Evolutionary conservation across 2,113 vertebrate genomes (phyloP), one percentile per base, ranked within the genome.

Genomic region (Vimba vimba): DNA sequence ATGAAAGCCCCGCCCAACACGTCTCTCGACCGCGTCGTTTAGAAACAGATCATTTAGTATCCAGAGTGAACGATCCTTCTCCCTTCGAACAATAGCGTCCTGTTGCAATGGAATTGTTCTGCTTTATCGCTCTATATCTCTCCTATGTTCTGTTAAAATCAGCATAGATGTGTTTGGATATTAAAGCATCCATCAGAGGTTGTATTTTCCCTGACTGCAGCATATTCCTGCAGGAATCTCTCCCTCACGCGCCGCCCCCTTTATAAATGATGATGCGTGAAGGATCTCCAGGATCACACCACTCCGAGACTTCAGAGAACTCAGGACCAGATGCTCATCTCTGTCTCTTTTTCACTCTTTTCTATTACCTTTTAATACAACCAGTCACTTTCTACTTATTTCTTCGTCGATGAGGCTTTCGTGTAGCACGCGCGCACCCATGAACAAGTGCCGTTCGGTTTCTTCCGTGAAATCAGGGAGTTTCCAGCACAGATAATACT

Each of bases 161-260:
- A 69, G 21, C 30, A 10, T 9, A 8, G 19, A 19, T 76, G 25
- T 10, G 80, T 33, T 6, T 73, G 10, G 27, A 25, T 74, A 43
- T 59, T 27, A 45, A 50, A 60, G 69, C 69, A 30, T 84, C 33
- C 11, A 13, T 13, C 27, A 39, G 25, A 21, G 79, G 36, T 76
- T 84, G 76, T 68, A 45, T 59, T 82, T 84, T 78, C 71, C 85
- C 84, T 74, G 79, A 73, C 89, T 88, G 89, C 89, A 87, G 87
- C 86, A 90, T 60, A 83, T 80, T 84, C 84, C 60, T 64, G n/a
- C 50, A 10, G 89, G 93, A 87, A 92, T 92, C 89, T 93, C 91
- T 92, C 89, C 84, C 84, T 85, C 85, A 86, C 85, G 85, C 85
- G 7, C 89, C 80, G 88, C 93, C 93, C 45, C 91, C 93, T 91